Conservation (phyloP, 2,797 vertebrate genomes). For the Phyllotis vaccarum region DNA sequence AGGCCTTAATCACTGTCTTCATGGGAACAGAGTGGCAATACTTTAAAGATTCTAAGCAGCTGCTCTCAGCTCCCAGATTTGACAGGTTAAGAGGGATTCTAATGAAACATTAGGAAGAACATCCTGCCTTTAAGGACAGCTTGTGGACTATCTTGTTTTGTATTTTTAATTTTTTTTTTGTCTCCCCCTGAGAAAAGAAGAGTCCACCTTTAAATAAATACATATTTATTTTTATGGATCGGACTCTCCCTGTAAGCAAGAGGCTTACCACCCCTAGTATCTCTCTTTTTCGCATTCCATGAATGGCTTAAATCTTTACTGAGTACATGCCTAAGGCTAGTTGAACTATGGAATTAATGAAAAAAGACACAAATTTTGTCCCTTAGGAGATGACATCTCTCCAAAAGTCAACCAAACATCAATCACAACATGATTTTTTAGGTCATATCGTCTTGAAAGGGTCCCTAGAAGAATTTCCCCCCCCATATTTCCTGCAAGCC, state of each 20-base stretch:
- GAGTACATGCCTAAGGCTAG: background rate
- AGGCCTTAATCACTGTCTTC: constrained; percentile 65
- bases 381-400: constrained; percentile 52
- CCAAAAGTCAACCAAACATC: constrained; percentile 68
- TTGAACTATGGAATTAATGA: constrained; percentile 60
- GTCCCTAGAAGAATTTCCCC: constrained; percentile 40
- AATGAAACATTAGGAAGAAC: constrained; percentile 8
- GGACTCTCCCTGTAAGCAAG: background rate
- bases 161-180: too few relatives aligned
- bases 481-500: constrained; percentile 59
- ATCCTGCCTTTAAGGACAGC: constrained; percentile 47
- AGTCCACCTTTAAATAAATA: background rate
- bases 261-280: background rate
- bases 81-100: constrained; percentile 54
- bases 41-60: constrained; percentile 38
- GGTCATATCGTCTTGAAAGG: constrained; percentile 63
- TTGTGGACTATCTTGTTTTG: constrained; percentile 41
- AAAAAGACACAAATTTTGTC: constrained; percentile 42
- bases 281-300: background rate
- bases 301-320: constrained; percentile 63
- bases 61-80: constrained; percentile 31
- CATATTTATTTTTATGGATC: constrained; percentile 18
- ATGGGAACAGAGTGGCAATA: background rate
- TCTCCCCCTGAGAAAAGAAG: background rate
- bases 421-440: background rate